Evolutionary conservation across 1,140 invertebrate species (phyloP), one percentile per base, ranked within the genome.

Genomic region (Heliconius melpomene): DNA sequence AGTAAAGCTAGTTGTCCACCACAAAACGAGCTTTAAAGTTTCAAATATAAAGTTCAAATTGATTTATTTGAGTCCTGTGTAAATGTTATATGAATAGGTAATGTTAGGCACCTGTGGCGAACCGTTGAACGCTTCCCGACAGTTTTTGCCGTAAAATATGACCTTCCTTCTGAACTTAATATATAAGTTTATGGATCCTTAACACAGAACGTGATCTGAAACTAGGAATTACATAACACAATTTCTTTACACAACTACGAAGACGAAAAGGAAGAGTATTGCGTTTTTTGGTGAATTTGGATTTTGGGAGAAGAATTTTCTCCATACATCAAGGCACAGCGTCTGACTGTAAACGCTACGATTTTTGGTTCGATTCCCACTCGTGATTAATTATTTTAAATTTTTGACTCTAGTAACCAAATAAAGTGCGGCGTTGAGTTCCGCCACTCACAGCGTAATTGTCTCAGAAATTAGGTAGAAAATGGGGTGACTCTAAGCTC

Each of bases 91-190:
- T 66, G 60, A 73, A 60, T 79, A 74, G 77, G 72, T 79, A 79
- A 79, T 79, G 77, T 40, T 26, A 18, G 77, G 72, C 81, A 82
- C 81, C 81, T 82, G 81, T 82, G 81, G 81, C 75, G 71, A 72
- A 72, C 71, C 71, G 71, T 72, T 72, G 57, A 76, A 70, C 73
- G 74, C 79, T 82, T 77, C 81, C 78, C 66, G 57, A 72, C 72
- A 81, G 71, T 80, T 80, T 82, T 79, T 82, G 79, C 81, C 75
- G 79, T 80, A 79, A 82, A 80, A 80, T 79, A 74, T 74, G 78
- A 77, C 81, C 72, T 82, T 79, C 60, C 75, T 72, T 36, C 7
- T 66, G 75, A 74, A 79, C 78, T 79, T 79, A 78, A 82, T 82
- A 82, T 77, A 78, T 32, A 72, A 79, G 71, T 82, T 82, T 82